Evolutionary conservation across 2,113 vertebrate species (phyloP).

Genomic region (Noctilio leporinus): DNA sequence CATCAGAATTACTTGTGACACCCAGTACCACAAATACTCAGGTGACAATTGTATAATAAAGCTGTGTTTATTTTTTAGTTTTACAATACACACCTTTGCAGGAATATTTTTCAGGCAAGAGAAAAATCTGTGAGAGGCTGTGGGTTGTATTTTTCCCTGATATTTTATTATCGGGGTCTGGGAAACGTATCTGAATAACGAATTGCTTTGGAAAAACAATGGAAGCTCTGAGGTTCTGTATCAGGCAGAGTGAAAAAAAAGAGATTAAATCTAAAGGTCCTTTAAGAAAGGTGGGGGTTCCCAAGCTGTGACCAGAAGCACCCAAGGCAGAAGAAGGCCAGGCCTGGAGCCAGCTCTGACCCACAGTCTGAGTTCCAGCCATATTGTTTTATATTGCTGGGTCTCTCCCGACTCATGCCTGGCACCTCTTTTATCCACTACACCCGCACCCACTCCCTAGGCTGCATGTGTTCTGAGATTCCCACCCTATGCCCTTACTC

Average conservation of each 20-base stretch:
- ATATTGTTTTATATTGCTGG: rapidly evolving
- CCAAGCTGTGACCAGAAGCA: rapidly evolving
- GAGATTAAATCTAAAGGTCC: not conserved
- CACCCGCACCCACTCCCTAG: not conserved
- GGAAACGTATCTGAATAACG: not conserved
- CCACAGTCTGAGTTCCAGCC: rapidly evolving
- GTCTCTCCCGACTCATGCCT: not conserved
- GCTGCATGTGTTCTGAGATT: too few species aligned
- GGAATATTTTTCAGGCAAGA: not conserved
- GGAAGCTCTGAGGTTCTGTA: not conserved
- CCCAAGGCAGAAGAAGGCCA: rapidly evolving
- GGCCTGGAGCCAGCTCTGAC: rapidly evolving
- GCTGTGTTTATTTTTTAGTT: not conserved
- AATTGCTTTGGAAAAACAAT: not conserved
- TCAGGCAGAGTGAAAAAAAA: not conserved
- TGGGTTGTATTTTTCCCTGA: not conserved
- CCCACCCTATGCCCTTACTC: too few species aligned
- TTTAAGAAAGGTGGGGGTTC: not conserved
- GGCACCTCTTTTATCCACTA: not conserved
- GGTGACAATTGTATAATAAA: not conserved
- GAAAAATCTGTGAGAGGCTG: not conserved
- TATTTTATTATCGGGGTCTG: not conserved
- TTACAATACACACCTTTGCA: not conserved
- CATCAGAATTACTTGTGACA: not conserved
- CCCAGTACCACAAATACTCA: not conserved